Percentiles rank a stretch among this genome's conserved stretches.
These are phyloP conservation scores for Paramormyrops hopkinsi DNA, from an alignment of 2,797 vertebrate genomes.

Conservation along the genomic window DNA sequence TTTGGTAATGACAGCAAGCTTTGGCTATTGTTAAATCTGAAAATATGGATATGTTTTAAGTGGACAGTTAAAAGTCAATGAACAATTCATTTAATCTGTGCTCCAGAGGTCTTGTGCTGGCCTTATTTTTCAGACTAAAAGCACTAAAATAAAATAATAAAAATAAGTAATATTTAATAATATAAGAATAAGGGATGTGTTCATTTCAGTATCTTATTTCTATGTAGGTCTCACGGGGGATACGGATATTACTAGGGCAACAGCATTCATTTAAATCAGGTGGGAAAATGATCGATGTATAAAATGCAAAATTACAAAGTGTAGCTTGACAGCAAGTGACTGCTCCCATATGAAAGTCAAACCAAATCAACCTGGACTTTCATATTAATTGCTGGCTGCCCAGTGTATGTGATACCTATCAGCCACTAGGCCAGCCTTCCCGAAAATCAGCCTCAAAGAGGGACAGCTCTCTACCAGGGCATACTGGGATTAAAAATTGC, in stretches of 20 bases:
- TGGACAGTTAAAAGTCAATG: background rate
- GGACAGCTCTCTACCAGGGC: background rate
- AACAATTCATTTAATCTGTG: background rate
- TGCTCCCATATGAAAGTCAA: background rate
- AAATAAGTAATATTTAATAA: background rate
- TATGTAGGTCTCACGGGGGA: background rate
- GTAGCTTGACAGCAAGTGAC: background rate
- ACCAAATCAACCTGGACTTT: background rate
- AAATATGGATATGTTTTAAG: background rate
- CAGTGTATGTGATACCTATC: background rate
- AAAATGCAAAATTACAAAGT: background rate
- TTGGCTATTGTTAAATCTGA: background rate
- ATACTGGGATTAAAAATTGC: background rate
- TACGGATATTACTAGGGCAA: background rate
- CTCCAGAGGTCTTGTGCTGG: background rate
- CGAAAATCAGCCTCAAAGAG: background rate
- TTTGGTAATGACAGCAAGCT: background rate
- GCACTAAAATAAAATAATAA: background rate
- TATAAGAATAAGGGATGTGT: background rate
- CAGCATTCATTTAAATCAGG: background rate
- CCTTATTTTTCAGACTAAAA: background rate
- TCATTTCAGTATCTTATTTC: background rate
- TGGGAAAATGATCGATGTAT: background rate
- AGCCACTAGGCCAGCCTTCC: background rate
- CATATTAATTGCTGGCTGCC: background rate